Evolutionary conservation across 2,797 vertebrate species (phyloP), one percentile per base, ranked within the genome.

Genomic region (Euthynnus affinis): DNA sequence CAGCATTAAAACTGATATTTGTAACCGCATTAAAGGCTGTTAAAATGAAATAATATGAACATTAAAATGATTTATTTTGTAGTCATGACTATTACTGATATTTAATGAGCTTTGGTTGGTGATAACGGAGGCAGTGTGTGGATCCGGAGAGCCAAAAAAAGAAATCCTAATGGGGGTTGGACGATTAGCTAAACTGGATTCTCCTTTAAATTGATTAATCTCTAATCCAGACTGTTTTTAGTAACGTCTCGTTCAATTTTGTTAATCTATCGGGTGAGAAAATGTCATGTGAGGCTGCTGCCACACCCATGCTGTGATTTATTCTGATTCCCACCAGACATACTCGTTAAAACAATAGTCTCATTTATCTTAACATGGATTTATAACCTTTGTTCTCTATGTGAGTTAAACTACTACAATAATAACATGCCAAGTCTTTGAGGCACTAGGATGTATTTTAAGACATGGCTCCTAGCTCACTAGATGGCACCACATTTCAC

Each of bases 241-340:
- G 18, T 58, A 13, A 65, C 81, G 66, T 71, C 13, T 70, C 7
- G 63, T 63, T 17, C 5, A 34, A 17, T 79, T 69, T 66, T 8
- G 23, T 46, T 58, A 55, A 61, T 72, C 1, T 74, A 20, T 42
- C 1, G 0, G 12, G 2, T 23, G 6, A 59, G 6, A 23, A 58
- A 22, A 32, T 51, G 51, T 44, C n/a, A n/a, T 13, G 52, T 60
- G 13, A 72, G 44, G n/a, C 15, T 63, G 63, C 77, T 82, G 71
- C 81, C 86, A 80, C 86, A 84, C 84, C 81, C 80, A 60, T 51
- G 71, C 69, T 71, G 57, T 46, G 70, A 68, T 85, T 80, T 82
- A 44, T 68, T 29, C 6, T 20, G 0, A 49, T 22, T 52, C 9
- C 34, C 56, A 70, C 0, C 29, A 48, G 27, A 48, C 37, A 32